Evolutionary conservation across 2,797 vertebrate genomes (phyloP).

Genomic region (Delichon dasypus): DNA sequence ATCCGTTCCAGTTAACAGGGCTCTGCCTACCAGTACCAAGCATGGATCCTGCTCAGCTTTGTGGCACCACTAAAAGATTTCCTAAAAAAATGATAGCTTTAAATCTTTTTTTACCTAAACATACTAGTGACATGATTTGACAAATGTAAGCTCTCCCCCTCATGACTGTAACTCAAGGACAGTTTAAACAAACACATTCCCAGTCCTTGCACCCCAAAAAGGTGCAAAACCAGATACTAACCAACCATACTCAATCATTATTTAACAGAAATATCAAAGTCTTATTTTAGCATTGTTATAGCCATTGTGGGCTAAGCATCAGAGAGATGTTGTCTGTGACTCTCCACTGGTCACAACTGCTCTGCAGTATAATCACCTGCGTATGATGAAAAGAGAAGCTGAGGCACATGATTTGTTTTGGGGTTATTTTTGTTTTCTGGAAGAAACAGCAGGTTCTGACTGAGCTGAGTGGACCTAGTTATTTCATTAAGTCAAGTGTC

Average conservation of each 20-base stretch:
- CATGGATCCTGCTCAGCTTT: neutral
- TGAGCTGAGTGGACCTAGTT: neutral
- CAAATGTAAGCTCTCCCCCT: neutral
- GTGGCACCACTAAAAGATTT: neutral
- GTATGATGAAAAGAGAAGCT: neutral
- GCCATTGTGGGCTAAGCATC: neutral
- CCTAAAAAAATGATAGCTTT: neutral
- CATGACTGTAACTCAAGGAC: neutral
- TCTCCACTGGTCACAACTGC: neutral
- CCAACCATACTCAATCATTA: no score
- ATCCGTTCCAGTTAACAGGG: neutral
- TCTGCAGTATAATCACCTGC: neutral
- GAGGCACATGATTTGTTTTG: neutral
- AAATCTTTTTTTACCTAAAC: neutral
- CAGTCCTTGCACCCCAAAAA: neutral
- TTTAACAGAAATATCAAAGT: neutral
- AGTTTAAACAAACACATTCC: neutral
- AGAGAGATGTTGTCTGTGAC: neutral
- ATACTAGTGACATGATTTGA: neutral
- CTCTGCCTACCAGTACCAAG: neutral
- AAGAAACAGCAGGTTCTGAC: neutral
- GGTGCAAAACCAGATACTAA: neutral
- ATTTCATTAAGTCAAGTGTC: neutral
- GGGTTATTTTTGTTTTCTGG: neutral
- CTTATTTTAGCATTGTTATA: neutral